Evolutionary conservation across 1,140 invertebrate genomes (phyloP).

Genomic region (Laodelphax striatellus): DNA sequence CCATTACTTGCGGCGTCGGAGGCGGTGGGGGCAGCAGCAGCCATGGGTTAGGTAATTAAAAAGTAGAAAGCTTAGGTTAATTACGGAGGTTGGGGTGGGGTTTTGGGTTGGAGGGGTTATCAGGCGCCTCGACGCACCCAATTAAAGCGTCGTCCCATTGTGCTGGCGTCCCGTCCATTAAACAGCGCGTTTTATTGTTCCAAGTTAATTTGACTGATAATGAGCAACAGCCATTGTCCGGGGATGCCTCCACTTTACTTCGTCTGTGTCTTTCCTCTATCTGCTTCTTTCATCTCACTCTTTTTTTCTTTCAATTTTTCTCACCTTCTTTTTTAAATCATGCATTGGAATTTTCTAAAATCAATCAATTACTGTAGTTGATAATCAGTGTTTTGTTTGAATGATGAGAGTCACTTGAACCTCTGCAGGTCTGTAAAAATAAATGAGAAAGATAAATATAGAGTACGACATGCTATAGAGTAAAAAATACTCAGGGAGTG

Average conservation of each 20-base stretch:
- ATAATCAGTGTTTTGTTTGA: too few species aligned
- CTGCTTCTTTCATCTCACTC: too few species aligned
- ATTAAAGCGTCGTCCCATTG: slow-evolving; percentile 1
- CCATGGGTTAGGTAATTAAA: neutral
- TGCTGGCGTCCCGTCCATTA: neutral
- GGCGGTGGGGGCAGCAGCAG: neutral
- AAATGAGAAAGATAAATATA: too few species aligned
- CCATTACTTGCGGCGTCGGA: neutral
- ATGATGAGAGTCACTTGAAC: too few species aligned
- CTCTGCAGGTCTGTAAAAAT: too few species aligned
- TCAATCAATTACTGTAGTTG: too few species aligned
- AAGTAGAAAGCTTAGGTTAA: slow-evolving; percentile 4
- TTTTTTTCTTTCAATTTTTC: too few species aligned
- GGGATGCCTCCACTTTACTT: neutral
- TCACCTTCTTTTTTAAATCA: too few species aligned
- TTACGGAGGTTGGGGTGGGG: neutral
- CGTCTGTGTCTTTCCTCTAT: too few species aligned
- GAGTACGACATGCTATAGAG: too few species aligned
- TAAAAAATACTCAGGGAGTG: too few species aligned
- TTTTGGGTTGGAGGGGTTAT: neutral
- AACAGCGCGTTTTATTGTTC: slow-evolving; percentile 2
- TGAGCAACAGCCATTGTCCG: neutral
- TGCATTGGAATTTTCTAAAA: too few species aligned
- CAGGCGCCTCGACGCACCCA: neutral
- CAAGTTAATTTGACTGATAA: slow-evolving; percentile 3